Conservation (phyloP, 1,140 invertebrate genomes). For the Bacillus rossius region DNA sequence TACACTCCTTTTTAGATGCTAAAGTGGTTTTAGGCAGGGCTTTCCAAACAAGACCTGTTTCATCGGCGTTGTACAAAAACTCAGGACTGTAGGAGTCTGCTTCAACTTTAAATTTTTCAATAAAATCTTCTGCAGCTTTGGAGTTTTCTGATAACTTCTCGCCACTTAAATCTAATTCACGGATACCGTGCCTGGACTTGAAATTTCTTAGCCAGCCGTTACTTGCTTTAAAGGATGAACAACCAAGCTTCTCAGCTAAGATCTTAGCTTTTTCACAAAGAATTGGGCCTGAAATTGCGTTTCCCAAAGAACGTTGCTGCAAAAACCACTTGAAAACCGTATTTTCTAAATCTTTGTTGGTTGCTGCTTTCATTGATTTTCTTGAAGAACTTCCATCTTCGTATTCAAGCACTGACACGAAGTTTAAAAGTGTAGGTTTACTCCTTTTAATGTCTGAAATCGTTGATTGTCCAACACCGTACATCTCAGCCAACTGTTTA, state of each 20-base stretch:
- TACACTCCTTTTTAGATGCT: constrained; percentile 30
- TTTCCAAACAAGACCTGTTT: constrained; percentile 40
- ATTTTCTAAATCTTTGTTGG: background rate
- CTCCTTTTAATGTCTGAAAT: too few relatives aligned
- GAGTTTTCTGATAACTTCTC: background rate
- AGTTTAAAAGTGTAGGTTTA: background rate
- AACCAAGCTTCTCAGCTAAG: background rate
- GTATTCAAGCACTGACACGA: background rate
- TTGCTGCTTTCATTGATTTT: background rate
- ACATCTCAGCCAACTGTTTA: too few relatives aligned
- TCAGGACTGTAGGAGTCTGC: background rate
- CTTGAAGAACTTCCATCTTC: background rate
- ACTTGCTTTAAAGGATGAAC: background rate
- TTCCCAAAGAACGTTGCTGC: background rate
- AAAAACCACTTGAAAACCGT: constrained; percentile 4
- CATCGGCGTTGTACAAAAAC: constrained; percentile 38
- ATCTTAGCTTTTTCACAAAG: constrained; percentile 3
- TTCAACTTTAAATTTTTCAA: background rate
- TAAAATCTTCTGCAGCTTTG: background rate
- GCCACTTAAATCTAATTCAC: background rate
- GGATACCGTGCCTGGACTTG: background rate
- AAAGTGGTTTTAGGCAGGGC: constrained; percentile 34
- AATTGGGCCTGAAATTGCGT: background rate
- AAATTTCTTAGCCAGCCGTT: background rate
- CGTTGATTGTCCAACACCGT: too few relatives aligned